Base-by-base conservation (phyloP, 2,797 vertebrate genomes). In the Lemur catta region DNA sequence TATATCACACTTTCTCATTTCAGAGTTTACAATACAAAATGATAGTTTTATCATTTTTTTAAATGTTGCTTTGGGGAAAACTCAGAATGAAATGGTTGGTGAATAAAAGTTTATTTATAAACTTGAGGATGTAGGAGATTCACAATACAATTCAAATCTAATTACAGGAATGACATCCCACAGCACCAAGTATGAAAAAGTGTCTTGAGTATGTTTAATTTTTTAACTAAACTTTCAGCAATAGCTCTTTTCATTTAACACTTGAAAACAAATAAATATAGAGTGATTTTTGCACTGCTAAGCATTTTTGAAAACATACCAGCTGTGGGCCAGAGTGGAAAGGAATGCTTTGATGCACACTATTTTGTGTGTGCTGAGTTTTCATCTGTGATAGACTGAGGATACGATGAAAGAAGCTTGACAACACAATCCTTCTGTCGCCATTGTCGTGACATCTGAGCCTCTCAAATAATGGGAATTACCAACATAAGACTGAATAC, bases 71-170 rank as follows among this genome's bases (percentile, higher is more conserved):
- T 93, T 94, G 43, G 52, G 78, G 2, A 46, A 86, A 95, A 88
- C 17, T 67, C 50, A 93, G 22, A 84, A 26, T 57, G 24, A 87
- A 95, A 89, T 90, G 95, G 20, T 84, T 94, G 63, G 15, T 88
- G 35, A 97, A 91, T 92, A 86, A 84, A 95, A 84, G 33, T 86
- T 71, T 95, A 94, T 84, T 95, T 96, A 84, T 85, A 86, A 85
- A 72, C 12, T 82, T 82, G 20, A 93, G 14, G 43, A 46, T 50
- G 57, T 93, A 75, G 33, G 10, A 87, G 48, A 87, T 84, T 95
- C 87, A 79, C 52, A 84, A 61, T 92, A 61, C 63, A 96, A 59
- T 94, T 91, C 87, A 97, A 95, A 97, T 84, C 50, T 93, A 97
- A 94, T 97, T 80, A 89, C 24, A 94, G 57, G 57, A 97, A 89